Evolutionary conservation across 2,797 vertebrate genomes (phyloP), one percentile per base, ranked within the genome.

Genomic region (Pipistrellus pipistrellus): DNA sequence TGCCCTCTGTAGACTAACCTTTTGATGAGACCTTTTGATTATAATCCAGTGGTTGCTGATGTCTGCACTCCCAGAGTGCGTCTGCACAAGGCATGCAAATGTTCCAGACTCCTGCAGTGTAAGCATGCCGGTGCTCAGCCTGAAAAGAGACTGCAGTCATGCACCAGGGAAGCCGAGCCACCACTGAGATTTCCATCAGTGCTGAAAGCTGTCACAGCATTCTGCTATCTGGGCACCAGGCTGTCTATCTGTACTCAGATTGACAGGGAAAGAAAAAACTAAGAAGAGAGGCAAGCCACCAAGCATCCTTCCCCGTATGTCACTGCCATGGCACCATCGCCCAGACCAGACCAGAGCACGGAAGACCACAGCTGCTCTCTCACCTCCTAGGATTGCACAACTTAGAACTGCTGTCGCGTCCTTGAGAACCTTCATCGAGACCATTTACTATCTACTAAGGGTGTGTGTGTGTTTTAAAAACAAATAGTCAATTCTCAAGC

Each of bases 1-100:
- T 8, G 32, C 21, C 35, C 59, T 68, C 59, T 84, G 35, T 35
- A 71, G 53, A 75, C 64, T 90, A 88, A 92, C 41, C 71, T 51
- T 90, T 93, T 72, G 75, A 91, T 93, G 84, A 92, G 76, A 82
- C 41, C 78, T 81, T 93, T 86, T 82, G 85, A 92, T 94, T 88
- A 51, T 48, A 78, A 91, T 72, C 53, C 71, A 72, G 64, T 17
- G 86, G 64, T 48, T 93, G 86, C 88, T 94, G 82, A 85, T 6
- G 44, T 85, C 83, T 87, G 80, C 83, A 94, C 68, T 94, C 55
- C 48, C 48, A 14, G 68, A 73, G n/a, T 1, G 15, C 86, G 64
- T 92, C 44, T 81, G 83, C 76, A 86, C 85, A 84, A 69, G 25
- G 48, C 64, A 66, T 44, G 75, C 72, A 55, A 83, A 88, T 30